Base-by-base conservation (phyloP, 2,797 vertebrate species). In the Cheracebus regulus region DNA sequence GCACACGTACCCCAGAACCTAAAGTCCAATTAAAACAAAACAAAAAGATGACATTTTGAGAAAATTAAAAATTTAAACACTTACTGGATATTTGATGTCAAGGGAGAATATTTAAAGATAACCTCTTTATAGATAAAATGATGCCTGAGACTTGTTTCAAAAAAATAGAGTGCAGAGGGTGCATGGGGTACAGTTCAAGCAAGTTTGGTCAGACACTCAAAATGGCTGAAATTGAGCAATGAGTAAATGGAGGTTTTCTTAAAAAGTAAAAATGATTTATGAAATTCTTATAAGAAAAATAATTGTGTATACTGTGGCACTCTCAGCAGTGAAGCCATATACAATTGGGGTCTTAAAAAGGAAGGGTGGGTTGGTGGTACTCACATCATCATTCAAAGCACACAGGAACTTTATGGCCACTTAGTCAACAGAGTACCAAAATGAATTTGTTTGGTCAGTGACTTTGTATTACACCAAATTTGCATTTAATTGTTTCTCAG, bases 121-220 rank as follows among this genome's bases (percentile, higher is more conserved):
- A 90, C 44, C 24, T 46, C 28, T 82, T 72, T 88, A 84, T 11
- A 82, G 36, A 52, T 64, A 9, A 92, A 86, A 36, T 26, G n/a
- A 26, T 57, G 36, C 17, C 41, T 87, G 33, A 26, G 28, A 91
- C 75, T 70, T 80, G 5, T 72, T 85, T 94, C 28, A 96, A 67
- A 58, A 93, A 87, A 70, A 58, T 33, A 73, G 7, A 12, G 44
- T 30, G 39, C 3, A 46, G 12, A 19, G 41, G 55, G 8, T 57
- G 0, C 10, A 33, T 39, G 28, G 6, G 11, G 11, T 10, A 48
- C 6, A 92, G 30, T 14, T 72, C 57, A 55, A 72, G 44, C 44
- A 82, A 90, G 61, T 24, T 72, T 93, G 22, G 50, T 48, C 50
- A 82, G 57, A 94, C 96, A 93, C 61, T 93, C 61, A 92, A 41